A percentile compares a stretch with the other conserved stretches of the same genome.
Conservation (phyloP, 2,888 invertebrate genomes). For the Phaedon cochleariae region DNA sequence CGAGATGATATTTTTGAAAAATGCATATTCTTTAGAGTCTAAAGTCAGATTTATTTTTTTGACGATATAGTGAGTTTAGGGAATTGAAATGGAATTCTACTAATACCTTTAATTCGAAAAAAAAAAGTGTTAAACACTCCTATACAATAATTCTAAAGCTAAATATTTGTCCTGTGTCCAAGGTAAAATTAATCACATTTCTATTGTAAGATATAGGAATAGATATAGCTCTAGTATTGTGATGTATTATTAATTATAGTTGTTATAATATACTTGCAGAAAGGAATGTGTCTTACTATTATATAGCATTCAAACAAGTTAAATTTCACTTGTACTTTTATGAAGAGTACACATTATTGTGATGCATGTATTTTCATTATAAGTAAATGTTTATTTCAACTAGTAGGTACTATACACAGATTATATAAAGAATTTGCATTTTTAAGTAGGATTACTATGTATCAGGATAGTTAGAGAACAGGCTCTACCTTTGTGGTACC, state of each 20-base stretch:
- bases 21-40: slow-evolving; percentile 39
- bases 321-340: slow-evolving; percentile 49
- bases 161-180: slow-evolving; percentile 55
- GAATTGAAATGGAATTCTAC: slow-evolving; percentile 45
- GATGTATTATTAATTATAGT: slow-evolving; percentile 51
- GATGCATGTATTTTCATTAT: slow-evolving; percentile 56
- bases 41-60: slow-evolving; percentile 19
- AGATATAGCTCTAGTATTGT: slow-evolving; percentile 52
- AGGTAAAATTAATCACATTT: slow-evolving; percentile 45
- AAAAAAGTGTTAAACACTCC: slow-evolving; percentile 27
- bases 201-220: slow-evolving; percentile 51
- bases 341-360: slow-evolving; percentile 51
- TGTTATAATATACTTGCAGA: slow-evolving; percentile 45
- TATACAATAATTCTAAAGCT: slow-evolving; percentile 35
- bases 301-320: slow-evolving; percentile 54
- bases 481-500: slow-evolving; percentile 38
- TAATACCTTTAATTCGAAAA: slow-evolving; percentile 32
- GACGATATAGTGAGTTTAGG: slow-evolving; percentile 18
- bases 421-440: slow-evolving; percentile 55
- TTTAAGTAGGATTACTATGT: slow-evolving; percentile 58
- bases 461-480: slow-evolving; percentile 48
- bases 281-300: slow-evolving; percentile 59
- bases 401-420: slow-evolving; percentile 34
- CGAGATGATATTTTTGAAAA: slow-evolving; percentile 27
- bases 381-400: slow-evolving; percentile 51